phyloP scores from a whole-genome alignment of 2,888 invertebrate species.

The Byasa hedistus region DNA sequence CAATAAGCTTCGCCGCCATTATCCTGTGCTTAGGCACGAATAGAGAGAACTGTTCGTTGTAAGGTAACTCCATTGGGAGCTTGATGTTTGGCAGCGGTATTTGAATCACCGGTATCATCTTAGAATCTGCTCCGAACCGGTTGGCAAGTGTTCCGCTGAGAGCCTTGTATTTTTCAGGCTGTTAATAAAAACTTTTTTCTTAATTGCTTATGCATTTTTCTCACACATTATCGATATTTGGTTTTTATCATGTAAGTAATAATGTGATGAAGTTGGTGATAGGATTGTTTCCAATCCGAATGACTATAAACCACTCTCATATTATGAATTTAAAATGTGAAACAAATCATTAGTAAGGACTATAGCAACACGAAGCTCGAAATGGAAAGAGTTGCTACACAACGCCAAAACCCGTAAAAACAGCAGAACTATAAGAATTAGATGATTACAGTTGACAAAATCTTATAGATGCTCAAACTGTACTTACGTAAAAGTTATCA shows the following conservation, averaged over 20 bases:
- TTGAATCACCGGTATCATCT: slow-evolving; percentile 78
- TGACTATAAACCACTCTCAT: no score
- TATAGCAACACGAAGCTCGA: no score
- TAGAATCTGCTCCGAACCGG: slow-evolving; percentile 79
- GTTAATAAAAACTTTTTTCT: slow-evolving; percentile 15
- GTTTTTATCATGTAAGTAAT: no score
- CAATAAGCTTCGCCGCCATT: slow-evolving; percentile 83
- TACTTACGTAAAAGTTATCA: slow-evolving; percentile 80
- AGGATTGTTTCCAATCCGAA: no score
- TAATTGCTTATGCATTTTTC: background rate
- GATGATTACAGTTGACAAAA: no score
- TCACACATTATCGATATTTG: no score
- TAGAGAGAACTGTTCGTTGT: slow-evolving; percentile 84
- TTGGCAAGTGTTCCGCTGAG: slow-evolving; percentile 63
- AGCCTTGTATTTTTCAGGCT: slow-evolving; percentile 68
- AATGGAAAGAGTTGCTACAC: no score
- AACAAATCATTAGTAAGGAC: no score
- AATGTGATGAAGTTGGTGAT: no score
- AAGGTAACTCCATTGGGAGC: slow-evolving; percentile 81
- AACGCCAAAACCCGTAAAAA: no score
- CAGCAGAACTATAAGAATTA: no score
- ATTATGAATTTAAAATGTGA: no score
- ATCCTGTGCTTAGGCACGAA: slow-evolving; percentile 84
- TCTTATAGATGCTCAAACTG: background rate
- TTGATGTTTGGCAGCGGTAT: slow-evolving; percentile 83